Evolutionary conservation across 2,888 invertebrate species (phyloP).

Genomic region (Mythimna ferrago): DNA sequence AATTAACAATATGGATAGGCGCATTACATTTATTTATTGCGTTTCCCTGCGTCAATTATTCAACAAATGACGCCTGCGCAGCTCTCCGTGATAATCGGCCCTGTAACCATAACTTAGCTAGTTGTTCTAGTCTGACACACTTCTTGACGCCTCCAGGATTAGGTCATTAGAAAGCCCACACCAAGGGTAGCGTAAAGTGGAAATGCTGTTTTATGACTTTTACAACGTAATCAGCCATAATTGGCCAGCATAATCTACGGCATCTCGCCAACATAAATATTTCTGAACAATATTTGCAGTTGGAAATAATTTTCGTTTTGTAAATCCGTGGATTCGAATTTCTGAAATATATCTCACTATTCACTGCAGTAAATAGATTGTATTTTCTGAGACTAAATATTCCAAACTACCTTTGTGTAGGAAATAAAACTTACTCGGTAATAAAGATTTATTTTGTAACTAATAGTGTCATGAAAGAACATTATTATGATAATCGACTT

Average conservation of each 20-base stretch:
- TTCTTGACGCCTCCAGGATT: slow-evolving; percentile 74
- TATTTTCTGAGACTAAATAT: slow-evolving; percentile 37
- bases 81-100: slow-evolving; percentile 72
- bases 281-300: slow-evolving; percentile 40
- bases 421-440: slow-evolving; percentile 38
- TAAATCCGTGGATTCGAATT: slow-evolving; percentile 39
- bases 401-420: slow-evolving; percentile 27
- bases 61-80: slow-evolving; percentile 74
- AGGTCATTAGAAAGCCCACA: slow-evolving; percentile 74
- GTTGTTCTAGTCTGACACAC: slow-evolving; percentile 67
- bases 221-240: slow-evolving; percentile 44
- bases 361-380: slow-evolving; percentile 31
- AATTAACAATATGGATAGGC: slow-evolving; percentile 39
- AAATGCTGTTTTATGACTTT: slow-evolving; percentile 44
- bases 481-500: slow-evolving; percentile 64
- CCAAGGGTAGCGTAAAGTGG: slow-evolving; percentile 51
- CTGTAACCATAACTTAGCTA: slow-evolving; percentile 71
- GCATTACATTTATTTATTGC: slow-evolving; percentile 55
- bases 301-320: slow-evolving; percentile 44
- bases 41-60: slow-evolving; percentile 72
- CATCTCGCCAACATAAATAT: slow-evolving; percentile 40
- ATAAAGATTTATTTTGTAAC: slow-evolving; percentile 40
- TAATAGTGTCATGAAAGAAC: slow-evolving; percentile 47
- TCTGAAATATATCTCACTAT: slow-evolving; percentile 41
- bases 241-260: slow-evolving; percentile 37